Percentiles rank a stretch among this genome's conserved stretches.
These are phyloP conservation scores for Lasioglossum villosulum DNA, from an alignment of 2,888 invertebrate genomes.

Conservation along the genomic window DNA sequence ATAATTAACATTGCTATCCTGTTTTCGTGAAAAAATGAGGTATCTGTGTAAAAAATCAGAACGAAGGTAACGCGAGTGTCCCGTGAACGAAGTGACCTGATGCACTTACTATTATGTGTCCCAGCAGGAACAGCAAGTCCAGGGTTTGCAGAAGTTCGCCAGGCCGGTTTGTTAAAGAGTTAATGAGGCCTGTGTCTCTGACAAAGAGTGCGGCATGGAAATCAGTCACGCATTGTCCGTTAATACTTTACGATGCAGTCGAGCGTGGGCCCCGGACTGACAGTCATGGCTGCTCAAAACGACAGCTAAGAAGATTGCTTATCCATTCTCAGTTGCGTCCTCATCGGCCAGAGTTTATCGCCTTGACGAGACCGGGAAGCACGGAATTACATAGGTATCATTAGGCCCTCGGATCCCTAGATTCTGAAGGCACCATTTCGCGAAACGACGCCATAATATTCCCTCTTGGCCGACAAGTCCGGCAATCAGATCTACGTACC, in stretches of 20 bases:
- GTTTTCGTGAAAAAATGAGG: not conserved
- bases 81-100: too few relatives aligned
- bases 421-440: conserved; percentile 24
- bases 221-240: conserved; percentile 71
- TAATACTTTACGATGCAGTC: conserved; percentile 68
- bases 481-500: conserved; percentile 23
- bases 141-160: not conserved
- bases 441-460: conserved; percentile 39
- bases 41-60: too few relatives aligned
- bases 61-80: too few relatives aligned
- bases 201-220: conserved; percentile 63
- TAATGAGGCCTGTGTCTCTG: conserved; percentile 67
- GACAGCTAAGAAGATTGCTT: conserved; percentile 70
- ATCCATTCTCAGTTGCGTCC: conserved; percentile 68
- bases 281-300: conserved; percentile 69
- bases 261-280: conserved; percentile 65
- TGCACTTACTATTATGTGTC: not conserved
- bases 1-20: not conserved
- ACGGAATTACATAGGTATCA: conserved; percentile 49
- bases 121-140: not conserved
- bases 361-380: conserved; percentile 44
- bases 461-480: conserved; percentile 35
- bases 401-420: conserved; percentile 15
- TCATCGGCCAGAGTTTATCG: conserved; percentile 61
- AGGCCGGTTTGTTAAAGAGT: conserved; percentile 57